Evolutionary conservation across 2,888 invertebrate genomes (phyloP), one percentile per base, ranked within the genome.

Genomic region (Oegoconia quadripuncta): DNA sequence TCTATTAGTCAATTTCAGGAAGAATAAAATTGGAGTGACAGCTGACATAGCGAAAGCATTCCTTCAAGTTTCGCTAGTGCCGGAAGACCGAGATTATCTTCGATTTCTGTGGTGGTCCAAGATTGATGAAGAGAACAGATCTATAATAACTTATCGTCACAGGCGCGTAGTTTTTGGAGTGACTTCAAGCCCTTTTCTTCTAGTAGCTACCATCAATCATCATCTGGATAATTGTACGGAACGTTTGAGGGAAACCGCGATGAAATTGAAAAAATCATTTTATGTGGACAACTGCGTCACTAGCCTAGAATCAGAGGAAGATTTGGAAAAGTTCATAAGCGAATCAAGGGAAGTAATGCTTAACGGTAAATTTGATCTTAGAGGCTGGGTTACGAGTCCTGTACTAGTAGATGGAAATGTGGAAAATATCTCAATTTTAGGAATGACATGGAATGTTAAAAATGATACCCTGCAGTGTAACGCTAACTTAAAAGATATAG

Each of bases 11-110:
- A 17, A 20, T 22, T 47, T 44, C 33, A 28, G 46, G 8, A 41
- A 37, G 12, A 25, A 35, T 4, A 20, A 23, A 2, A 41, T 43
- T 5, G 41, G 41, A 4, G 16, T 46, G 4, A 37, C 43, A 11
- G 29, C 39, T 2, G 43, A 39, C 27, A 42, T 42, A 13, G 29
- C 27, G 0, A 43, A 43, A 16, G 43, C 43, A 2, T 39, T 39
- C 25, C 30, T 39, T 2, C 42, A 42, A 17, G 39, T 42, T 25
- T 36, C 33, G 3, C 6, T 37, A 7, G 3, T 2, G 1, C 37
- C 37, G 8, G 20, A 30, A 5, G 37, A 43, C 15, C 14, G 43
- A 11, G 33, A 42, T 1, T 39, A 36, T 23, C 14, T 39, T 11
- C 23, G 12, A 22, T 40, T 43, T 13, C n/a, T 43, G 1, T 43